A percentile compares a stretch with the other conserved stretches of the same genome.
Conservation (phyloP, 2,797 vertebrate genomes). For the Coccyzus lansbergi region DNA sequence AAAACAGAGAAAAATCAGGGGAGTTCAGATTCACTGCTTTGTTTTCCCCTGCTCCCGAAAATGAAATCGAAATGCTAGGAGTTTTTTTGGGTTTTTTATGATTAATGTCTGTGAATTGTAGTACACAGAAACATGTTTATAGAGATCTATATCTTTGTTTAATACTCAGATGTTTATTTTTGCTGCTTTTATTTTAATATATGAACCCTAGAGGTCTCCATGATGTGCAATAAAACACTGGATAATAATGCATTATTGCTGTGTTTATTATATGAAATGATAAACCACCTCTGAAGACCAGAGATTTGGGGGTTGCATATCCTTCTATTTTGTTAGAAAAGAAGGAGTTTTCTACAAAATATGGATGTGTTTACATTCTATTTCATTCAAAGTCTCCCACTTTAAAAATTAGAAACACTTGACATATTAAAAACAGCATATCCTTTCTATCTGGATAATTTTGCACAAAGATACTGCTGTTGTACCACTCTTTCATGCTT, state of each 20-base stretch:
- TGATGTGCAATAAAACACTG: neutral
- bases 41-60: constrained; percentile 1
- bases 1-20: constrained; percentile 1
- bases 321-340: neutral
- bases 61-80: neutral
- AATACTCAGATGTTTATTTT: constrained; percentile 19
- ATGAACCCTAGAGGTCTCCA: neutral
- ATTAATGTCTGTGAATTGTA: neutral
- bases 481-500: neutral
- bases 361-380: neutral
- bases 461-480: neutral
- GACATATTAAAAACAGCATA: neutral
- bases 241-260: neutral
- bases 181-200: constrained; percentile 39
- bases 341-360: neutral
- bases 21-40: constrained; percentile 23
- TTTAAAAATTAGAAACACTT: neutral
- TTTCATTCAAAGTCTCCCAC: neutral
- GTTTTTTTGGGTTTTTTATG: neutral
- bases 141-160: constrained; percentile 4
- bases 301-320: neutral
- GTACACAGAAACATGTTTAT: neutral
- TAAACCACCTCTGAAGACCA: neutral
- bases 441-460: constrained; percentile 15
- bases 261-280: neutral